Percentiles rank a stretch among this genome's conserved stretches.
Conservation (phyloP, 2,113 vertebrate species). For the Tragelaphus strepsiceros region DNA sequence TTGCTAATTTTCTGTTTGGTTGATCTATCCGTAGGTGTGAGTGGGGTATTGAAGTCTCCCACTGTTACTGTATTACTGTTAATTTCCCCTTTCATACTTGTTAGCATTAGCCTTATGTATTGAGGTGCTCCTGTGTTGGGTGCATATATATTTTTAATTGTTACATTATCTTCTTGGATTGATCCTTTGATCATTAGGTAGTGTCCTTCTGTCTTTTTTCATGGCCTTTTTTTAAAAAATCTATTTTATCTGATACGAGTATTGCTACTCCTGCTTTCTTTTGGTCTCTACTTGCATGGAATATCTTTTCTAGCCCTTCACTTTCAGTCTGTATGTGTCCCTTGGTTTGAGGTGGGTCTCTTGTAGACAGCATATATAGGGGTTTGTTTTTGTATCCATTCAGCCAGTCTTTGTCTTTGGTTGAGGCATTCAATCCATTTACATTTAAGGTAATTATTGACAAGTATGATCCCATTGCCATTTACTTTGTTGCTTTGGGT, state of each 20-base stretch:
- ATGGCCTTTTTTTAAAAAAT: background rate
- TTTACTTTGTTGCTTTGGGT: background rate
- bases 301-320: background rate
- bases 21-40: background rate
- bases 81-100: background rate
- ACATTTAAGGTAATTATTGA: background rate
- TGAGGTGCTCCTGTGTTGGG: background rate
- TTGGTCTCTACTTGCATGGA: accelerated
- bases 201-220: background rate
- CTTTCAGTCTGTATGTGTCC: background rate
- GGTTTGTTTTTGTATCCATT: background rate
- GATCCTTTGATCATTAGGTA: background rate
- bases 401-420: background rate
- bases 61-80: background rate
- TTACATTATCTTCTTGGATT: background rate
- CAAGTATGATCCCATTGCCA: background rate
- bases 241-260: background rate
- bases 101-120: background rate
- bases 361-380: background rate
- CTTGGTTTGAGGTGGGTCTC: background rate
- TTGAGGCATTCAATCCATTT: background rate
- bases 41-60: background rate
- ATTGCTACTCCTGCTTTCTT: background rate
- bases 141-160: background rate
- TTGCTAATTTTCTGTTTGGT: background rate